Percentiles rank a stretch among this genome's conserved stretches.
Evolutionary conservation across 2,113 vertebrate genomes (phyloP).

Genomic region (Elanus axillaris): DNA sequence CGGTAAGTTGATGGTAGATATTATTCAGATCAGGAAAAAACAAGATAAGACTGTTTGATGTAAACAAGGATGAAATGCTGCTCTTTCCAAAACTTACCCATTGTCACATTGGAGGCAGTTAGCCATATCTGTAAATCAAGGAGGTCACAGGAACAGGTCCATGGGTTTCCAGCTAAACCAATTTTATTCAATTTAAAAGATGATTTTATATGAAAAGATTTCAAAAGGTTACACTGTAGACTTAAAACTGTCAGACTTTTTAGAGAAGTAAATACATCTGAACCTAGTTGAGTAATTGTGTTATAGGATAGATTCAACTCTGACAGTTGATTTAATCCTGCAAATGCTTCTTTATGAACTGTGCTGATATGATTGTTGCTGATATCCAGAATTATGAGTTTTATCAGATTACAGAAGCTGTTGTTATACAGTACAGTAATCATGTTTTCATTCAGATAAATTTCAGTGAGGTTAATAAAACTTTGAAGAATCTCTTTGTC

Average conservation of each 20-base stretch:
- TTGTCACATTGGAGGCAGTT: slow-evolving; percentile 41
- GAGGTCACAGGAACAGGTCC: slow-evolving; percentile 81
- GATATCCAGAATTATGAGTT: slow-evolving; percentile 75
- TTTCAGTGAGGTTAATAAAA: slow-evolving; percentile 70
- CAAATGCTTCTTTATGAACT: slow-evolving; percentile 74
- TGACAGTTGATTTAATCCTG: slow-evolving; percentile 66
- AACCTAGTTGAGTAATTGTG: slow-evolving; percentile 68
- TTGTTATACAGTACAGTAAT: slow-evolving; percentile 64
- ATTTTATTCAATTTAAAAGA: slow-evolving; percentile 55
- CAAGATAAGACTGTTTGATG: not conserved
- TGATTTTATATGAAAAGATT: slow-evolving; percentile 47
- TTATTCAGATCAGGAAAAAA: not conserved
- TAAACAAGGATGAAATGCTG: not conserved
- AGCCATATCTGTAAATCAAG: slow-evolving; percentile 66
- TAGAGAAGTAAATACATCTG: slow-evolving; percentile 54
- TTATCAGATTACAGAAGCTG: slow-evolving; percentile 69
- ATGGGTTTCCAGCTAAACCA: slow-evolving; percentile 79
- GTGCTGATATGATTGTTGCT: slow-evolving; percentile 73
- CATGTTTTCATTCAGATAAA: slow-evolving; percentile 73
- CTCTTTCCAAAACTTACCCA: slow-evolving; percentile 71
- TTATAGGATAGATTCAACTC: slow-evolving; percentile 81
- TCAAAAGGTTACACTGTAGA: slow-evolving; percentile 70
- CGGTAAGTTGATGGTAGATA: not conserved
- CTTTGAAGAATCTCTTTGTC: slow-evolving; percentile 65
- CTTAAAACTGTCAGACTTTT: slow-evolving; percentile 65